Conservation (phyloP, 2,797 vertebrate genomes). For the Chiroxiphia lanceolata region DNA sequence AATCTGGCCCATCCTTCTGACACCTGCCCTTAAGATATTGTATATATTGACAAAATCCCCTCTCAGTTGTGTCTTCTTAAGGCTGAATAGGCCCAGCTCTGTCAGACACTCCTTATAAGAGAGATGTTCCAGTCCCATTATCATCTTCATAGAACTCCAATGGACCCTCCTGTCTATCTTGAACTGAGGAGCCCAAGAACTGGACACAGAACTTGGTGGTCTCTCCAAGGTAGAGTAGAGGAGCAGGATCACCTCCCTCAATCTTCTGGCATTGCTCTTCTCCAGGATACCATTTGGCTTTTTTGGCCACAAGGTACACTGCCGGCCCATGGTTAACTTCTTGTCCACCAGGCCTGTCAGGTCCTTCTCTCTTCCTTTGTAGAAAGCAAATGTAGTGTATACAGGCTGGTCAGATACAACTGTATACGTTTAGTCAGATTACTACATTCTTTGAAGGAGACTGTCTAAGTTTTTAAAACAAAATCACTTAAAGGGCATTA, state of each 20-base stretch:
- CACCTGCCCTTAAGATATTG: neutral
- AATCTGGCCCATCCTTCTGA: neutral
- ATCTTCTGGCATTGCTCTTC: neutral
- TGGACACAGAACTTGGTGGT: neutral
- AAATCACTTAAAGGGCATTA: neutral
- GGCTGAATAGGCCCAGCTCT: neutral
- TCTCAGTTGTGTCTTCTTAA: neutral
- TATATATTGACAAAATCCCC: neutral
- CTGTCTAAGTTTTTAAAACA: neutral
- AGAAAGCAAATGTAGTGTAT: neutral
- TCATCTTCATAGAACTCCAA: neutral
- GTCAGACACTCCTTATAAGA: neutral
- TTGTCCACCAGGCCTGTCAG: neutral
- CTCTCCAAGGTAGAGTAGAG: neutral
- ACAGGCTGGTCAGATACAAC: neutral
- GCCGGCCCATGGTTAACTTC: neutral
- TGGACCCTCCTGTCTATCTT: neutral
- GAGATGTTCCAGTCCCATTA: neutral
- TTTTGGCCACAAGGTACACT: neutral
- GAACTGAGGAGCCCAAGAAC: neutral
- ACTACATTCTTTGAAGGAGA: neutral
- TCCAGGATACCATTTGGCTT: neutral
- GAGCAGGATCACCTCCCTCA: no score
- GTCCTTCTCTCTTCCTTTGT: neutral
- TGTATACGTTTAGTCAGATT: neutral